Conservation (phyloP, 1,140 invertebrate species). For the Eciton burchellii region DNA sequence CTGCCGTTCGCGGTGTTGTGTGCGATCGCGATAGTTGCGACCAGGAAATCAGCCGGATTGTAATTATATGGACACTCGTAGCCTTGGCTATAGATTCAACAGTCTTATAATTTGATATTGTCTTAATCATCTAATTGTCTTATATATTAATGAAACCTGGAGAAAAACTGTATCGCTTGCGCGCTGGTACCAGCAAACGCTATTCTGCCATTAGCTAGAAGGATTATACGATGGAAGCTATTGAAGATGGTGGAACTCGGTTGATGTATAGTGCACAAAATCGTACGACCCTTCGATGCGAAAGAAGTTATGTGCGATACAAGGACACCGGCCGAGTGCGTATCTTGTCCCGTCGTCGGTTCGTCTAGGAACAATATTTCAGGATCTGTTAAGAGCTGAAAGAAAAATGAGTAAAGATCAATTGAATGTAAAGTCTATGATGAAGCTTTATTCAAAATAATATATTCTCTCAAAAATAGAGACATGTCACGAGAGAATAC, state of each 20-base stretch:
- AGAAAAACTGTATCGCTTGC: slow-evolving; percentile 92
- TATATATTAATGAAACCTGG: slow-evolving; percentile 81
- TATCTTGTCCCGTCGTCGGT: slow-evolving; percentile 97
- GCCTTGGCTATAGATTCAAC: slow-evolving; percentile 87
- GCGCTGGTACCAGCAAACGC: slow-evolving; percentile 93
- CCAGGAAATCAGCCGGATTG: slow-evolving; percentile 97
- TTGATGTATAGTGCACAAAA: slow-evolving; percentile 98
- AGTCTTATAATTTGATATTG: too few species aligned
- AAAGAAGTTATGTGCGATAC: slow-evolving; percentile 91
- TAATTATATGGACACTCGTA: slow-evolving; percentile 93
- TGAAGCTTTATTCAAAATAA: too few species aligned
- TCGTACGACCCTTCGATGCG: slow-evolving; percentile 91
- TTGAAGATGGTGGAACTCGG: slow-evolving; percentile 97
- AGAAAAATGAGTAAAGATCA: slow-evolving; percentile 55
- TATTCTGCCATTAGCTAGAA: slow-evolving; percentile 95
- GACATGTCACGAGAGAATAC: too few species aligned
- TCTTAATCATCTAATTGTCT: too few species aligned
- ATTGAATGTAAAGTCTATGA: too few species aligned
- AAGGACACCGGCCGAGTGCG: slow-evolving; percentile 95
- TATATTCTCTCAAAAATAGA: too few species aligned
- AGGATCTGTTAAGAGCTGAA: slow-evolving; percentile 95
- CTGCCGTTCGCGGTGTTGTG: slow-evolving; percentile 90
- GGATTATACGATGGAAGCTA: slow-evolving; percentile 94
- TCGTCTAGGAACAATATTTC: slow-evolving; percentile 98
- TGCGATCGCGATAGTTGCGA: slow-evolving; percentile 93